Conservation (phyloP, 2,888 invertebrate species). For the Hyposoter didymator region DNA sequence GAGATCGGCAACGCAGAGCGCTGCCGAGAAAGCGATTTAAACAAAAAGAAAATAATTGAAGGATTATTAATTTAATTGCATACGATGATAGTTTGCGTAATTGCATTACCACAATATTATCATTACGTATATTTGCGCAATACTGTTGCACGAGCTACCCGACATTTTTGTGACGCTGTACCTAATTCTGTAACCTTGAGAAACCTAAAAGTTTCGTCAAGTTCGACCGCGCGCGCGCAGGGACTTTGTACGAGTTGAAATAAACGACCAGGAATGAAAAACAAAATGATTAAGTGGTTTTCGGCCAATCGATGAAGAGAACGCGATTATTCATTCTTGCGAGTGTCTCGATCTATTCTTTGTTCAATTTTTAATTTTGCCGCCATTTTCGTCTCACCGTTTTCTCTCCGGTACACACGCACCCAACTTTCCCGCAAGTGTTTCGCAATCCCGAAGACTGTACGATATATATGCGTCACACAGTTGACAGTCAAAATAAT, state of each 20-base stretch:
- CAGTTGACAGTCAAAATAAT: neutral
- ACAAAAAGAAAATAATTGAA: neutral
- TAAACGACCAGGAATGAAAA: too few species aligned
- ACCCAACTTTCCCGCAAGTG: neutral
- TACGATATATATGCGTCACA: neutral
- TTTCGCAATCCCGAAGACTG: neutral
- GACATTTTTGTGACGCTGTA: neutral
- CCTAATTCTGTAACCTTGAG: constrained; percentile 1
- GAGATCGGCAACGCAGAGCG: neutral
- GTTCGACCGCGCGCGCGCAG: neutral
- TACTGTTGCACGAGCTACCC: neutral
- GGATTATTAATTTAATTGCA: neutral
- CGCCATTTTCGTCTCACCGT: neutral
- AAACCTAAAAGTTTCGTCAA: neutral
- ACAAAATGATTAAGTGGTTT: neutral
- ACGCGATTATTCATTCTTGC: neutral
- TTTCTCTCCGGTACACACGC: constrained; percentile 4
- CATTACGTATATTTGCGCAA: neutral
- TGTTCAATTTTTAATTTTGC: neutral
- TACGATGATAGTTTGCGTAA: neutral
- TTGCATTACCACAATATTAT: neutral
- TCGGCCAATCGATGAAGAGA: neutral
- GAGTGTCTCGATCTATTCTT: too few species aligned
- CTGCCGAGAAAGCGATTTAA: neutral
- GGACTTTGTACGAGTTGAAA: too few species aligned